Conservation (phyloP, 2,113 vertebrate genomes). For the Lamprotornis superbus region DNA sequence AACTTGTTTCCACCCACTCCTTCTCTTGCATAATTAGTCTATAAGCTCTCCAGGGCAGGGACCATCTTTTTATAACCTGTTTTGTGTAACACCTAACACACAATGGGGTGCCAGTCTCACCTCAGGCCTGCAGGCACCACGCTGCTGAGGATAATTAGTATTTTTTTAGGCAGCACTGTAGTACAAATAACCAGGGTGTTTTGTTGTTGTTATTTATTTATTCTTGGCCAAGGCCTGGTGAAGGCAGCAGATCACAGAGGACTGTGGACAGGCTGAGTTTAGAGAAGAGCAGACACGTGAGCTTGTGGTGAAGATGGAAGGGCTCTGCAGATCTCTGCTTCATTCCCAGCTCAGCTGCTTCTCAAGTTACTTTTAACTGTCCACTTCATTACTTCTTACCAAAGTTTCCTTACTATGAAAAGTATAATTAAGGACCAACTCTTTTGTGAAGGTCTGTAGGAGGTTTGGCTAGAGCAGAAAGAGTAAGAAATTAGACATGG, state of each 20-base stretch:
- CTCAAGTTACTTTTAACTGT: neutral
- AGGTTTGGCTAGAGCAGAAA: neutral
- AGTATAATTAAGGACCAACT: neutral
- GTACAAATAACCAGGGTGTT: conserved; percentile 44
- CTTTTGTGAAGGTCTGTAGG: neutral
- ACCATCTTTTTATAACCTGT: conserved; percentile 35
- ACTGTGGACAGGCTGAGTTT: neutral
- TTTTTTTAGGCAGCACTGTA: conserved; percentile 38
- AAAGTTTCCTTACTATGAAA: neutral
- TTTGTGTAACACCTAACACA: conserved; percentile 59
- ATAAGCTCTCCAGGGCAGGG: conserved; percentile 47
- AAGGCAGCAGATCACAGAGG: neutral
- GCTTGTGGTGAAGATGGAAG: neutral
- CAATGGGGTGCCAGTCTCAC: conserved; percentile 52
- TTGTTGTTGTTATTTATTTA: conserved; percentile 51
- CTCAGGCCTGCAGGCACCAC: conserved; percentile 29
- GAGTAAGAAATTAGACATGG: neutral
- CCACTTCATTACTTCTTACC: neutral
- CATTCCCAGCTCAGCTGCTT: neutral
- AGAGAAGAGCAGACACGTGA: neutral
- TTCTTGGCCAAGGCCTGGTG: neutral
- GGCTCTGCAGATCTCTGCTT: neutral
- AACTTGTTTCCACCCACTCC: conserved; percentile 59
- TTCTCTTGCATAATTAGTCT: conserved; percentile 43
- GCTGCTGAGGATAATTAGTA: conserved; percentile 18